Evolutionary conservation across 2,113 vertebrate genomes (phyloP).

Genomic region (Balaenoptera acutorostrata): DNA sequence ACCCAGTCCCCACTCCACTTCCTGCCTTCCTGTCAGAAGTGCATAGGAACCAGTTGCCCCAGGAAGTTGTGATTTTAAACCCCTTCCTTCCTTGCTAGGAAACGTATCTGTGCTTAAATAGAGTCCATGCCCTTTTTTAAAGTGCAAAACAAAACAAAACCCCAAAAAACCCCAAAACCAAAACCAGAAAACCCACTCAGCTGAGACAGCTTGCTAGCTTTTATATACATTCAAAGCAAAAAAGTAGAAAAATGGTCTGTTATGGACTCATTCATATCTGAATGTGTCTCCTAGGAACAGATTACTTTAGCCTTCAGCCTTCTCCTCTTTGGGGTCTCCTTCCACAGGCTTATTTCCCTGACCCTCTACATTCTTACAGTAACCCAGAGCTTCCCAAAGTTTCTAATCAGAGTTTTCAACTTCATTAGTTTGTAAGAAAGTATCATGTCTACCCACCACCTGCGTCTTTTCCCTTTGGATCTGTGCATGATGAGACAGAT

Average conservation of each 20-base stretch:
- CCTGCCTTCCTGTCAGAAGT: background rate
- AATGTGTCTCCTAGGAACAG: background rate
- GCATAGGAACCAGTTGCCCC: background rate
- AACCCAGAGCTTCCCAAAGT: background rate
- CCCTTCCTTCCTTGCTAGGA: background rate
- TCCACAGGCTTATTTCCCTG: background rate
- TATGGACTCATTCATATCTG: background rate
- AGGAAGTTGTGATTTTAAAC: background rate
- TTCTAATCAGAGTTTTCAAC: background rate
- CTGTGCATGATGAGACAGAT: background rate
- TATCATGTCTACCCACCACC: background rate
- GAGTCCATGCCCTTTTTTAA: background rate
- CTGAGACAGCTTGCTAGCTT: background rate
- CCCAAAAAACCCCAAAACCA: background rate
- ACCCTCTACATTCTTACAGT: background rate
- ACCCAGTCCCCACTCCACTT: background rate
- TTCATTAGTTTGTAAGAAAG: background rate
- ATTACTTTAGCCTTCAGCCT: background rate
- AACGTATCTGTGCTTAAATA: conserved; percentile 40
- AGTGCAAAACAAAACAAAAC: background rate
- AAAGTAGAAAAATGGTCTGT: background rate
- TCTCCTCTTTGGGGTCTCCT: background rate
- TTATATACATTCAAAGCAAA: background rate
- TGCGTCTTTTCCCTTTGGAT: background rate
- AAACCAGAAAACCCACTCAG: background rate